phyloP scores from a whole-genome alignment of 2,113 vertebrate genomes.

The Xerus inauris region DNA sequence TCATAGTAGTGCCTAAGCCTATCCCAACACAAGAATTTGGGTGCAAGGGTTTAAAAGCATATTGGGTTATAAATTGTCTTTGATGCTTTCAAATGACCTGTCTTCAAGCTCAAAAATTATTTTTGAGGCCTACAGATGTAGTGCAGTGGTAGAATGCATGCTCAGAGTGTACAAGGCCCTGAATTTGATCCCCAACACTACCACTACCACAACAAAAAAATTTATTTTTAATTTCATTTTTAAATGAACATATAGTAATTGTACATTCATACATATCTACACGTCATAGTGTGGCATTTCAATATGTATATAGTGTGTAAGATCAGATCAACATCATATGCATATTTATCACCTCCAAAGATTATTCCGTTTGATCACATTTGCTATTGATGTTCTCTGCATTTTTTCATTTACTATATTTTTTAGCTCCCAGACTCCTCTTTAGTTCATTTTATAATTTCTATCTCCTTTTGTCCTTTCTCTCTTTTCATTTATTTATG shows the following conservation, averaged over 20 bases:
- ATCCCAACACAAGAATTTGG: background rate
- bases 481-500: background rate
- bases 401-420: background rate
- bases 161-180: background rate
- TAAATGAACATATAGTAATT: background rate
- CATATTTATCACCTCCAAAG: background rate
- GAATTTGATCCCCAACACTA: background rate
- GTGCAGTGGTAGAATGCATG: background rate
- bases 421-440: background rate
- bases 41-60: background rate
- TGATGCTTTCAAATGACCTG: background rate
- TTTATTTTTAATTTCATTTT: background rate
- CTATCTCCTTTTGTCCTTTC: background rate
- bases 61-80: background rate
- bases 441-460: background rate
- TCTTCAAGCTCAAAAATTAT: background rate
- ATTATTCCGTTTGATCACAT: background rate
- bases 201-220: background rate
- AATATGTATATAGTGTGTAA: background rate
- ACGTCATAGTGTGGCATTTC: background rate
- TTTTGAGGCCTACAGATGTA: background rate
- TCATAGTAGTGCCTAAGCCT: background rate
- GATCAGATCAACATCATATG: background rate
- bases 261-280: background rate
- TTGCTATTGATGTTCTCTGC: background rate